Base-by-base conservation (phyloP, 2,888 invertebrate genomes). In the Latrodectus hesperus region DNA sequence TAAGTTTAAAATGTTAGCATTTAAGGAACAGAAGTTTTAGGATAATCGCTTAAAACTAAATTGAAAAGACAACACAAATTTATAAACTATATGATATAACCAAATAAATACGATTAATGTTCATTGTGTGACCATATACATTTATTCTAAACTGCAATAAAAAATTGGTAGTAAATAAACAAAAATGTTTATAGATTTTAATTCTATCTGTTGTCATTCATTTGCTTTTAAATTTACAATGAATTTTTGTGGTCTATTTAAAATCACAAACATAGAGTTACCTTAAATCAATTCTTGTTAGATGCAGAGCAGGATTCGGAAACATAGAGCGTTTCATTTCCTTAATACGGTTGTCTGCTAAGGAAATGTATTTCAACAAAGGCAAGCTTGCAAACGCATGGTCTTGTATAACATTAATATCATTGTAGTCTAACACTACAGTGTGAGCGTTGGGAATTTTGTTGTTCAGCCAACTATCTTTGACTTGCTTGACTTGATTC, bases 281-380 rank as follows among this genome's bases (percentile, higher is more conserved):
- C 83, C 83, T 84, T 26, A 84, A 38, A 77, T 84, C 83, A 12
- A 84, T 76, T 16, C 77, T 84, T 9, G 52, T 60, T 10, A 84
- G 52, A 11, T 77, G 49, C 3, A 17, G 10, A 26, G 83, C 76
- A 16, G 83, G 83, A 22, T 51, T 38, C 16, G 83, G 83, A 26
- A 84, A 71, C 83, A 84, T 84, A 8, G 71, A 53, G 17, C 83
- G 68, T 22, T 72, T 71, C 9, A 84, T 38, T 5, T 16, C 38
- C 14, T 76, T 84, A 0, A 84, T 76, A 17, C 77, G n/a, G 38
- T 84, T 84, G 38, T 84, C 83, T 1, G 83, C 60, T 22, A 84
- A 26, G 8, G 83, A 84, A 26, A 84, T 64, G 9, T 26, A 16
- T 49, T 64, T 71, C n/a, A 83, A 51, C 6, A 49, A 17, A 6